A percentile compares a stretch with the other conserved stretches of the same genome.
These are phyloP conservation scores for Percopsis omiscomaycus DNA, from an alignment of 2,797 vertebrate species.

Conservation along the genomic window DNA sequence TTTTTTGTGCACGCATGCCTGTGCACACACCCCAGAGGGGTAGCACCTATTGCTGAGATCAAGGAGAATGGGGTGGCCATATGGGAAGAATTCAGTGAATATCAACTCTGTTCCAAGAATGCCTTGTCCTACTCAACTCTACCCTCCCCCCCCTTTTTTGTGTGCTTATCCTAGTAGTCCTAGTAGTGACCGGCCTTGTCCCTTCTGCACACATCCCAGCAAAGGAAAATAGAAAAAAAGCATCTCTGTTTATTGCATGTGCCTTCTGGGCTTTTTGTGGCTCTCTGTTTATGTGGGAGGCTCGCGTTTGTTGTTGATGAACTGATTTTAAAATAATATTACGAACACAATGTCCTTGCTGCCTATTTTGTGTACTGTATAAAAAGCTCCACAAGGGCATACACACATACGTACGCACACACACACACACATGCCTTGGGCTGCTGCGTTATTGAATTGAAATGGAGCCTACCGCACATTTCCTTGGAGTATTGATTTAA, in stretches of 20 bases:
- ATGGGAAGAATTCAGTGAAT: constrained; percentile 54
- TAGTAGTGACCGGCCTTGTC: constrained; percentile 45
- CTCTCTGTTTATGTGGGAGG: constrained; percentile 43
- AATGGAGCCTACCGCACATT: constrained; percentile 72
- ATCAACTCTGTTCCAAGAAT: constrained; percentile 36
- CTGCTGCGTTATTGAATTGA: constrained; percentile 73
- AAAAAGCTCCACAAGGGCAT: constrained; percentile 51
- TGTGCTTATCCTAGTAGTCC: constrained; percentile 22
- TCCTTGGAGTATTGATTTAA: constrained; percentile 80
- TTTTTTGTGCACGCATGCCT: constrained; percentile 38
- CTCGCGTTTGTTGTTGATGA: constrained; percentile 52
- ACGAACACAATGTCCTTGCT: constrained; percentile 68
- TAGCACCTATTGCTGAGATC: constrained; percentile 53
- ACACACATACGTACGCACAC: constrained; percentile 22
- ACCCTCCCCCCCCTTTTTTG: constrained; percentile 10
- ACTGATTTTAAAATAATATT: constrained; percentile 62
- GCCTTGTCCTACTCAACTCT: constrained; percentile 29
- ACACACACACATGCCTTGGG: constrained; percentile 31
- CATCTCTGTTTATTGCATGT: constrained; percentile 25
- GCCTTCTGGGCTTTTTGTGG: constrained; percentile 47
- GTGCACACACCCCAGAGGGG: constrained; percentile 45
- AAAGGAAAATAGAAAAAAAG: constrained; percentile 45
- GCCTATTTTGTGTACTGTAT: constrained; percentile 52
- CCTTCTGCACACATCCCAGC: constrained; percentile 51
- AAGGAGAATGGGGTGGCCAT: constrained; percentile 40